These are phyloP conservation scores for Arion vulgaris DNA, from an alignment of 1,140 invertebrate species.

Conservation along the genomic window DNA sequence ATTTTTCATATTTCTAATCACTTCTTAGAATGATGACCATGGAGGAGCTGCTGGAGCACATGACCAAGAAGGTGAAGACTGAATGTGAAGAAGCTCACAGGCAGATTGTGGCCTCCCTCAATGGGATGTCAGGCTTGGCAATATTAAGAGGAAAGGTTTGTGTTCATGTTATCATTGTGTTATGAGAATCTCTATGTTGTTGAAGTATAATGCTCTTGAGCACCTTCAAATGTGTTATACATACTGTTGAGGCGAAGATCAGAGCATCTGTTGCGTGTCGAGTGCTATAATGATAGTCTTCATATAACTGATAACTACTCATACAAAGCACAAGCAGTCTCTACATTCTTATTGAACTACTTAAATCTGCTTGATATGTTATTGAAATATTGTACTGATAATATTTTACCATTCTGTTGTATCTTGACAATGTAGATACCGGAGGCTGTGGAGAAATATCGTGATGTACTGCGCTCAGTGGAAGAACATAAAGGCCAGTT, in stretches of 20 bases:
- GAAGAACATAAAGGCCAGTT: slow-evolving; percentile 75
- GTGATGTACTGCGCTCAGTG: slow-evolving; percentile 76
- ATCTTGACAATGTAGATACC: slow-evolving; percentile 58
- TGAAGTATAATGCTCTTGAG: too few relatives aligned
- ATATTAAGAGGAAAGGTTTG: slow-evolving; percentile 76
- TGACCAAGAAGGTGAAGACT: slow-evolving; percentile 79
- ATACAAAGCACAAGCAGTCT: too few relatives aligned
- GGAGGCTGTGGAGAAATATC: slow-evolving; percentile 78
- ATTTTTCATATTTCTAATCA: not conserved
- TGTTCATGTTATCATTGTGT: not conserved
- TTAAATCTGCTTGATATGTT: too few relatives aligned
- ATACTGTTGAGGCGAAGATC: too few relatives aligned
- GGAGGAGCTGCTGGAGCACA: slow-evolving; percentile 79
- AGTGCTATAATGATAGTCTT: too few relatives aligned
- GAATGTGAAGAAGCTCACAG: slow-evolving; percentile 81
- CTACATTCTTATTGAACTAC: too few relatives aligned
- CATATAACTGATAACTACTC: too few relatives aligned
- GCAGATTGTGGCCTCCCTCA: slow-evolving; percentile 78
- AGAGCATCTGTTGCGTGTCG: too few relatives aligned
- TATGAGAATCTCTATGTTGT: too few relatives aligned
- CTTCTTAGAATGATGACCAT: slow-evolving; percentile 77
- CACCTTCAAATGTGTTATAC: too few relatives aligned
- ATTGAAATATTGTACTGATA: too few relatives aligned
- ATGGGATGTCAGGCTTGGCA: slow-evolving; percentile 80
- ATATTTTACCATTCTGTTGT: too few relatives aligned